A percentile compares a stretch with the other conserved stretches of the same genome.
These are phyloP conservation scores for Myrmecobius fasciatus DNA, from an alignment of 2,113 vertebrate genomes.

Conservation along the genomic window DNA sequence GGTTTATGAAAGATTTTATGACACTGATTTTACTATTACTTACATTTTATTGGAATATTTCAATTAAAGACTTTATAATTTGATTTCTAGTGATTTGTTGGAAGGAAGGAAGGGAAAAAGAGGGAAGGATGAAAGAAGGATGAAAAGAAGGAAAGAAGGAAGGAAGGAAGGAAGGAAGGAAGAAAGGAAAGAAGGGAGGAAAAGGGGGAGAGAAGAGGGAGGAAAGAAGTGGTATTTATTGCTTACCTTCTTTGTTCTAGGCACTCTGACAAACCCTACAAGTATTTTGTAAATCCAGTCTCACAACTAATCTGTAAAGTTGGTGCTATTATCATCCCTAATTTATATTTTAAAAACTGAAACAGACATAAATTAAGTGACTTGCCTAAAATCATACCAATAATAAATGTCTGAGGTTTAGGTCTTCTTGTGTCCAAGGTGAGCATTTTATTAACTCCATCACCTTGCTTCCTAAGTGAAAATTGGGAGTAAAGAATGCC, in stretches of 20 bases:
- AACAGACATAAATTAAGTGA: background rate
- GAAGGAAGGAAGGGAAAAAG: background rate
- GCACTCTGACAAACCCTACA: background rate
- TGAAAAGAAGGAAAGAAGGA: background rate
- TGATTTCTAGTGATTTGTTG: background rate
- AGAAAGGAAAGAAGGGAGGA: no score
- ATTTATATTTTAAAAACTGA: no score
- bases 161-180: background rate
- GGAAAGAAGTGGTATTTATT: no score
- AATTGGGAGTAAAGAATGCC: background rate
- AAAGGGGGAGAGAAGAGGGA: no score
- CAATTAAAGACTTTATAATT: background rate
- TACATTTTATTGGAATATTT: background rate
- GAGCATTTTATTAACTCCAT: background rate
- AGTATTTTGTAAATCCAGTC: background rate
- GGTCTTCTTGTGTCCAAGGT: background rate
- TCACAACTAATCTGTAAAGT: background rate
- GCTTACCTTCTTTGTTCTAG: no score
- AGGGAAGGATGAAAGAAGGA: no score
- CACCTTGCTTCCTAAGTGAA: background rate
- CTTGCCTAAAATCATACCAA: background rate
- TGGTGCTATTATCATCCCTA: background rate
- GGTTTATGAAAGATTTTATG: background rate
- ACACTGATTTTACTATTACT: background rate
- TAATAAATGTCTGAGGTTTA: background rate